phyloP scores from a whole-genome alignment of 2,113 vertebrate species.

The Pseudorasbora parva region DNA sequence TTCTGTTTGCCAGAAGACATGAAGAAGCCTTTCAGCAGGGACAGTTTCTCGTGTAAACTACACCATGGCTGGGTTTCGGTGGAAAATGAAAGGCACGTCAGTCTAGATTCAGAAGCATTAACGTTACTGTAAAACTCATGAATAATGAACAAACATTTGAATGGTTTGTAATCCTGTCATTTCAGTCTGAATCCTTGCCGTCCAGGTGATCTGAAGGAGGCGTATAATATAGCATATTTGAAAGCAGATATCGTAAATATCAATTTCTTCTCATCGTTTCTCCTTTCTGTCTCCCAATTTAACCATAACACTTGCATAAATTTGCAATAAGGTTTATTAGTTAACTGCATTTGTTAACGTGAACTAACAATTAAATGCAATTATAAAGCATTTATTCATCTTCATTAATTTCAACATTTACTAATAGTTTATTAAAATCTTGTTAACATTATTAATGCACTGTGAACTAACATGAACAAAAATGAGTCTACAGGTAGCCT shows the following conservation, averaged over 20 bases:
- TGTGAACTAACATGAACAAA: too few relatives aligned
- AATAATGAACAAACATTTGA: neutral
- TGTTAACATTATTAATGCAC: too few relatives aligned
- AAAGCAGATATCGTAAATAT: conserved; percentile 67
- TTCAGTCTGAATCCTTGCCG: conserved; percentile 69
- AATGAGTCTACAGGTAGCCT: too few relatives aligned
- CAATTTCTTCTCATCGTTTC: neutral
- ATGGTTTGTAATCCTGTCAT: neutral
- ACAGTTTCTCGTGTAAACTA: neutral
- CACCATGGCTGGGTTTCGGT: conserved; percentile 75
- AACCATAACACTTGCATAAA: too few relatives aligned
- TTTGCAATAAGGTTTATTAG: too few relatives aligned
- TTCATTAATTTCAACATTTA: too few relatives aligned
- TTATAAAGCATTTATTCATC: too few relatives aligned
- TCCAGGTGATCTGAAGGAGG: conserved; percentile 76
- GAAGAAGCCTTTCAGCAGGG: conserved; percentile 66
- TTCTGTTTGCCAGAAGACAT: conserved; percentile 70
- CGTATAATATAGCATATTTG: conserved; percentile 66
- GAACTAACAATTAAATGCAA: too few relatives aligned
- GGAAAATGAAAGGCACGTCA: conserved; percentile 68
- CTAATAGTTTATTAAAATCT: too few relatives aligned
- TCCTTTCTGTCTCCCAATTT: neutral
- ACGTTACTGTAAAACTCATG: neutral
- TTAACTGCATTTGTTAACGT: too few relatives aligned
- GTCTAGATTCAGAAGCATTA: neutral